A percentile compares a stretch with the other conserved stretches of the same genome.
Conservation (phyloP, 2,797 vertebrate genomes). For the Cottoperca gobio region DNA sequence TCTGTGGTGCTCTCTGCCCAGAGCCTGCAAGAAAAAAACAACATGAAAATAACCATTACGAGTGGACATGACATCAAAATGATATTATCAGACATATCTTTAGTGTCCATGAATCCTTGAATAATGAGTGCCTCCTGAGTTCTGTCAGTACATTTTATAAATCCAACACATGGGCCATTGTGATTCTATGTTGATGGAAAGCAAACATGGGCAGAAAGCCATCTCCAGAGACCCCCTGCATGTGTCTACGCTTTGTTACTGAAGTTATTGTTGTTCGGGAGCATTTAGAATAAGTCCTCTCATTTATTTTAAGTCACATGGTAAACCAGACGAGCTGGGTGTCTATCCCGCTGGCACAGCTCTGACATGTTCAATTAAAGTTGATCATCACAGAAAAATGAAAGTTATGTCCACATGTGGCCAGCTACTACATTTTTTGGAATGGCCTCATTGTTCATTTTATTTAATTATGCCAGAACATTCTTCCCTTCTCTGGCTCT, state of each 20-base stretch:
- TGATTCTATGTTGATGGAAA: not conserved
- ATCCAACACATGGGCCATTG: not conserved
- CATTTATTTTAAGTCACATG: not conserved
- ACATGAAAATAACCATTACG: conserved; percentile 2
- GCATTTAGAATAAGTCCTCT: not conserved
- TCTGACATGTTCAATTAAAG: not conserved
- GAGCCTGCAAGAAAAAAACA: conserved; percentile 68
- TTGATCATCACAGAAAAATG: conserved; percentile 1
- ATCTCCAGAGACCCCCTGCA: not conserved
- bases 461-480: not conserved
- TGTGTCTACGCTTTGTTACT: not conserved
- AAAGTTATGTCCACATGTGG: not conserved
- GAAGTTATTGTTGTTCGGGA: not conserved
- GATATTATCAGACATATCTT: not conserved
- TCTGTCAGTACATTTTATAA: not conserved
- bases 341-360: not conserved
- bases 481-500: not conserved
- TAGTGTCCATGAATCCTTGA: not conserved
- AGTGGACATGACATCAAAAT: not conserved
- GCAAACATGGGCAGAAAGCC: not conserved
- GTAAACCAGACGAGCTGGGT: not conserved
- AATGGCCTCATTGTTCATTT: not conserved
- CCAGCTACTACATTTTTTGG: not conserved
- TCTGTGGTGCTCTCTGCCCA: conserved; percentile 83
- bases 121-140: not conserved